Conservation (phyloP, 2,797 vertebrate species). For the Emydoidea blandingii region DNA sequence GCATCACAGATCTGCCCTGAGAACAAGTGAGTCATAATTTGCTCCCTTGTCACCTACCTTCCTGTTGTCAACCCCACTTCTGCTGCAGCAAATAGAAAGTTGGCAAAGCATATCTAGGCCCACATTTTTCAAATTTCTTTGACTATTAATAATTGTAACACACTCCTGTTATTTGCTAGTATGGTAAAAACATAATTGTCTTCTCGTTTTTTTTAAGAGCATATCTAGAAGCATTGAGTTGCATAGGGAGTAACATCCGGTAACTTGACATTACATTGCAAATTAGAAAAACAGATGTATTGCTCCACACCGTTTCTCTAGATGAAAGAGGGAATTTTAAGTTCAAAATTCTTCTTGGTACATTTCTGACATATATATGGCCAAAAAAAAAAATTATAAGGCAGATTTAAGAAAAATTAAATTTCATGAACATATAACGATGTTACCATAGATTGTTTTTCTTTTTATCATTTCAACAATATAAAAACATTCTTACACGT, state of each 20-base stretch:
- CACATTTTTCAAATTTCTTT: neutral
- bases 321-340: neutral
- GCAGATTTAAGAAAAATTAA: neutral
- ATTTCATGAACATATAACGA: neutral
- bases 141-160: neutral
- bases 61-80: neutral
- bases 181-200: neutral
- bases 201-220: neutral
- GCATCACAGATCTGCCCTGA: too few relatives aligned
- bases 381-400: fast-evolving
- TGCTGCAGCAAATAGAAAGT: neutral
- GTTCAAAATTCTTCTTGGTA: neutral
- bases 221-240: neutral
- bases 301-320: neutral
- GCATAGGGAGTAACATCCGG: neutral
- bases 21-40: too few relatives aligned
- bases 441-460: neutral
- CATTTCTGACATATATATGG: neutral
- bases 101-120: neutral
- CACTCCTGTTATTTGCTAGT: neutral
- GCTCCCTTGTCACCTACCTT: too few relatives aligned
- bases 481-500: neutral
- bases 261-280: neutral
- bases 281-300: neutral
- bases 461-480: too few relatives aligned